A percentile compares a stretch with the other conserved stretches of the same genome.
Evolutionary conservation across 2,888 invertebrate genomes (phyloP).

Genomic region (Thyatira batis): DNA sequence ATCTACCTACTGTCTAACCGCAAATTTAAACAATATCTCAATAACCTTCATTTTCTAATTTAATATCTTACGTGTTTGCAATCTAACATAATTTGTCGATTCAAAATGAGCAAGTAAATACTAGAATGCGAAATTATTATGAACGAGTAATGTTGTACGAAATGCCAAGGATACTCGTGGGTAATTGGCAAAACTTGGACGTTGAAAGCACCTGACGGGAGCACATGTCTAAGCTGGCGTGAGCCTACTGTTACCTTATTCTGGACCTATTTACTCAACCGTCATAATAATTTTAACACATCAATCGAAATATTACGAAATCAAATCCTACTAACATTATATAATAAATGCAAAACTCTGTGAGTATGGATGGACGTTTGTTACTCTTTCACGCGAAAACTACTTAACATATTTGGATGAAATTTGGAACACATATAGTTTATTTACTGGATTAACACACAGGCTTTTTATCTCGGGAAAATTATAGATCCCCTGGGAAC

Average conservation of each 20-base stretch:
- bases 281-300: background rate
- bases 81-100: background rate
- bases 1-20: background rate
- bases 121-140: conserved; percentile 2
- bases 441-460: too few relatives aligned
- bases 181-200: conserved; percentile 25
- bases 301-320: too few relatives aligned
- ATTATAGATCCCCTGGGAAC: too few relatives aligned
- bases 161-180: conserved; percentile 28
- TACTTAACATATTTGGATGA: too few relatives aligned
- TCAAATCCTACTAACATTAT: too few relatives aligned
- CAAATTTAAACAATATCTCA: background rate
- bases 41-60: background rate
- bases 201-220: conserved; percentile 21
- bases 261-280: background rate
- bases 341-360: too few relatives aligned
- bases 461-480: too few relatives aligned
- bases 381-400: too few relatives aligned
- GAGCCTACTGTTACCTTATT: background rate
- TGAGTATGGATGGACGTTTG: too few relatives aligned
- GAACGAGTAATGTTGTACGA: conserved; percentile 5
- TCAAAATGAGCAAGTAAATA: background rate
- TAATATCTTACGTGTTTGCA: background rate
- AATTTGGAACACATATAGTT: too few relatives aligned
- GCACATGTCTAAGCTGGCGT: background rate